Base-by-base conservation (phyloP, 2,113 vertebrate species). In the Psittacus erithacus region DNA sequence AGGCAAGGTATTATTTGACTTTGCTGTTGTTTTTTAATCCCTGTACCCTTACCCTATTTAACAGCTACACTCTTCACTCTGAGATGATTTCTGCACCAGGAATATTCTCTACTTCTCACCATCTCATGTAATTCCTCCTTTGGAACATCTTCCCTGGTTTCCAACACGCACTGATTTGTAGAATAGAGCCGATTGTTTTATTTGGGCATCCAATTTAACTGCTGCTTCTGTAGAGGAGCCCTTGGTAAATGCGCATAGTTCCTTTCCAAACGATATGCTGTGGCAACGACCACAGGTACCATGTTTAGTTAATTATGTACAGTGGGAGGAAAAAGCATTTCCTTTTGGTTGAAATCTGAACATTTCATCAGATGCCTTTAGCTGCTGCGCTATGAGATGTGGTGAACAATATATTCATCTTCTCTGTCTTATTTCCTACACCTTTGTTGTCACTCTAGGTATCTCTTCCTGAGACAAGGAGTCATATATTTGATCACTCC, bases 91-190 rank as follows among this genome's bases (percentile, higher is more conserved):
- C 53, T 47, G 39, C 7, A 2, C n/a, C 19, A 24, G 17, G 22
- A 24, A 19, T 73, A 5, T 74, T 84, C 27, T 46, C 63, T 1
- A 0, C 8, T 82, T 68, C 53, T 83, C 33, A 9, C 24, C 0
- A 0, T 47, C 13, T 24, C 1, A 1, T 2, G 1, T 17, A 23
- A 60, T 55, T 83, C n/a, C 17, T 75, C n/a, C 53, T 74, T 49
- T 88, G 59, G 64, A 83, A 39, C 18, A 10, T 24, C 57, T 71
- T 92, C 28, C 31, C 23, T 52, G 17, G 5, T 43, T 92, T 94
- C 60, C 64, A 71, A 0, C 31, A 44, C 11, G 28, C 39, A 9
- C 23, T 3, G 4, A 1, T 41, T n/a, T 70, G 55, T 67, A 64
- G 41, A 35, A 13, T 63, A 59, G 49, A 92, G 18, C 31, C 10